Base-by-base conservation (phyloP, 2,797 vertebrate species). In the Siniperca undulata region DNA sequence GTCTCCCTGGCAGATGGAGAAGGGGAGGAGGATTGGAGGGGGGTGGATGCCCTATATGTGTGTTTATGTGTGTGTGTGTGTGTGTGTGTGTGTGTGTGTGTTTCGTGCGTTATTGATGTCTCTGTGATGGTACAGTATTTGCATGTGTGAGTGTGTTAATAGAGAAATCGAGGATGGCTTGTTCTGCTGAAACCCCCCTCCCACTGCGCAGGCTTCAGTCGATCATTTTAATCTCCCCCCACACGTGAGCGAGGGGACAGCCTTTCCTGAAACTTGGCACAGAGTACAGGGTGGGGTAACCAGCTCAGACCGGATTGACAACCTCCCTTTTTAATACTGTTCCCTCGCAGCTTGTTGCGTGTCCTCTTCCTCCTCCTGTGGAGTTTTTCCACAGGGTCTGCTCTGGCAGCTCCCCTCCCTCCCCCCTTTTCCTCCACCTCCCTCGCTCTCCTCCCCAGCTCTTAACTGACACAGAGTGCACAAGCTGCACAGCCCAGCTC, bases 271-370 rank as follows among this genome's bases (percentile, higher is more conserved):
- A 95, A 96, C 96, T 96, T 97, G 97, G 97, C 96, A 81, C 92
- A 95, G 91, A 94, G 94, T 91, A 89, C 89, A 94, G 97, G 97
- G 97, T 95, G 96, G 97, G 96, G 97, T 94, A 97, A 97, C 96
- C 96, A 95, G 94, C 96, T 96, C 92, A 95, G 95, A 96, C 96
- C 94, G 95, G 96, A 97, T 97, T 97, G 96, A 97, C 97, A 95
- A 95, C 96, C 96, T 96, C 95, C 91, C 95, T 95, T 92, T 94
- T 95, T 96, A 96, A 95, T 96, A 93, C 93, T 82, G 90, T 94
- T 96, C 94, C 89, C 92, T 96, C 88, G 83, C 92, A 94, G 95
- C 94, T 87, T 93, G 94, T 91, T 92, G 90, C 88, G 77, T 94
- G 93, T 94, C 92, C 92, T 94, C 92, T 92, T 93, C 91, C 91